Evolutionary conservation across 1,140 invertebrate genomes (phyloP).

Genomic region (Monochamus saltuarius): DNA sequence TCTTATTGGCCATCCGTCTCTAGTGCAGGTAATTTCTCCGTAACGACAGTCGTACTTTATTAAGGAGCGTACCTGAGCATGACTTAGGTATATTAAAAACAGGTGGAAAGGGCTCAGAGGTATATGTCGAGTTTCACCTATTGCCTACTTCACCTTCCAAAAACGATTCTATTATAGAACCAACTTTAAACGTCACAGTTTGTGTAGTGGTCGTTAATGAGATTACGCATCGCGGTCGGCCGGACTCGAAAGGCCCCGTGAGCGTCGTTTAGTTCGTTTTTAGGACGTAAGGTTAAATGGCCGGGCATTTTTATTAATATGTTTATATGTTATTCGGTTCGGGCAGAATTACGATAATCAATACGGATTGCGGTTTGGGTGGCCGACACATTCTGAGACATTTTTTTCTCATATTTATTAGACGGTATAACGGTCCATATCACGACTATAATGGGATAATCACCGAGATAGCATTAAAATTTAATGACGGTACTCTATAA

Average conservation of each 20-base stretch:
- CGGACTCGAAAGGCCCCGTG: constrained; percentile 23
- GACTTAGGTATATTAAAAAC: too few relatives aligned
- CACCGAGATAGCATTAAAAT: background rate
- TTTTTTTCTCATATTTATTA: constrained; percentile 14
- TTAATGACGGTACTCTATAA: constrained; percentile 1
- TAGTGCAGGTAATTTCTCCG: too few relatives aligned
- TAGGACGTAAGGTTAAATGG: constrained; percentile 15
- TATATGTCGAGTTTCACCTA: too few relatives aligned
- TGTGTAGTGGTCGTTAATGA: background rate
- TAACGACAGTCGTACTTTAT: too few relatives aligned
- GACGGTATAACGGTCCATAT: constrained; percentile 1
- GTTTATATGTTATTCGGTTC: constrained; percentile 12
- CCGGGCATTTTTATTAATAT: constrained; percentile 17
- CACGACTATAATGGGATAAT: constrained; percentile 2
- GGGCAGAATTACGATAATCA: constrained; percentile 11
- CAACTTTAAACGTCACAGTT: too few relatives aligned
- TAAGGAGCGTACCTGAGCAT: too few relatives aligned
- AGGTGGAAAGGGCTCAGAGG: too few relatives aligned
- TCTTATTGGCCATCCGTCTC: too few relatives aligned
- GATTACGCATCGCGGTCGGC: background rate
- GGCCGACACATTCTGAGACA: background rate
- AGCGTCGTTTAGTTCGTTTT: constrained; percentile 14
- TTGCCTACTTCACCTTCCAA: too few relatives aligned
- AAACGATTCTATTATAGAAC: too few relatives aligned
- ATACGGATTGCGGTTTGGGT: constrained; percentile 8